Evolutionary conservation across 1,140 invertebrate genomes (phyloP).

Genomic region (Drosophila setifemur): DNA sequence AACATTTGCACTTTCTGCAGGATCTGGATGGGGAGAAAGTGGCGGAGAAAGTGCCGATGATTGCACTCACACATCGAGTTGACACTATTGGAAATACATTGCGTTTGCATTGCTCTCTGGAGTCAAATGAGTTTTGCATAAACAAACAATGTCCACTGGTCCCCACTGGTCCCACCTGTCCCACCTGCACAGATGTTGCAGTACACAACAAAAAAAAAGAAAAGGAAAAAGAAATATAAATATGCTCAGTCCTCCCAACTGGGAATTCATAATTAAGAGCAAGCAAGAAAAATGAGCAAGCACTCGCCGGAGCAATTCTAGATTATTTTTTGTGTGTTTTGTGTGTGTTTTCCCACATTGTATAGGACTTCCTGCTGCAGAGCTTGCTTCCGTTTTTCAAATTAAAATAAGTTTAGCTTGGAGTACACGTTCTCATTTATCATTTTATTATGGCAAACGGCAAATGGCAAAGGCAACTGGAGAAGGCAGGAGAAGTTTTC

Average conservation of each 20-base stretch:
- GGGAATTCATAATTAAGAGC: conserved; percentile 56
- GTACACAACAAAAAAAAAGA: no score
- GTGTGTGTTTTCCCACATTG: conserved; percentile 18
- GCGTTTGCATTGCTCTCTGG: conserved; percentile 42
- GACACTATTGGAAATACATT: conserved; percentile 60
- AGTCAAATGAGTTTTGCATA: conserved; percentile 75
- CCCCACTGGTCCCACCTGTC: neutral
- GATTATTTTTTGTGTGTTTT: conserved; percentile 35
- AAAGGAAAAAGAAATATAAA: no score
- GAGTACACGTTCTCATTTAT: conserved; percentile 61
- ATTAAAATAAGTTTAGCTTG: conserved; percentile 62
- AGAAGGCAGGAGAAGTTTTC: conserved; percentile 3
- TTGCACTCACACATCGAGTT: conserved; percentile 25
- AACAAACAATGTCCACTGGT: conserved; percentile 26
- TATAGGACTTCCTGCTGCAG: conserved; percentile 20
- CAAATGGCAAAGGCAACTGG: conserved; percentile 1
- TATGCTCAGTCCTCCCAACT: neutral
- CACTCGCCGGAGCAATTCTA: conserved; percentile 26
- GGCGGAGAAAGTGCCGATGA: conserved; percentile 19
- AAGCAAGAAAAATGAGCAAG: conserved; percentile 49
- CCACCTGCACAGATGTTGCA: neutral
- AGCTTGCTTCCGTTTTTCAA: conserved; percentile 37
- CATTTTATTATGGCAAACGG: conserved; percentile 55
- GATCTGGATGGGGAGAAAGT: neutral
- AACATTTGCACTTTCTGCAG: conserved; percentile 18